Base-by-base conservation (phyloP, 2,888 invertebrate species). In the Drosophila subsilvestris region DNA sequence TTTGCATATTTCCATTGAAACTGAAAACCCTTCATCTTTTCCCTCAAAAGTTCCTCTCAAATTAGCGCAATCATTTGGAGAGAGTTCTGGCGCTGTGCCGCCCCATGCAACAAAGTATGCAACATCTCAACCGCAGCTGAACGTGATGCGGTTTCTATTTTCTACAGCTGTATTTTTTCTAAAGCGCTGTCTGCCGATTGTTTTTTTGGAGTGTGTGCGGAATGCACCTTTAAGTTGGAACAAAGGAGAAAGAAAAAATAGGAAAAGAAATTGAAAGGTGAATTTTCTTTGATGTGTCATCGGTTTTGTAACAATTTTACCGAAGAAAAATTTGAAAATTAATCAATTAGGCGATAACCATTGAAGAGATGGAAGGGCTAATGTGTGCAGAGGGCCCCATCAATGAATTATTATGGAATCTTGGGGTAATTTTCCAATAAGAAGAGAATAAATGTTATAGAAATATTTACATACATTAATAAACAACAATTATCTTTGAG, bases 121-220 rank as follows among this genome's bases (percentile, higher is more conserved):
- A 85, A 61, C 80, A 87, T 72, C 51, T 54, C 56, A 63, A 56
- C 83, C 83, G 63, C 88, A 88, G 67, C 63, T 74, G 68, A 84
- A 86, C 83, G 83, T 83, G 83, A 60, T 88, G 88, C 72, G 83
- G 83, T 84, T 80, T 71, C 75, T 45, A 66, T 80, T 77, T 75
- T 56, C 62, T 75, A 63, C 49, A 60, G 45, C 77, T 83, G 83
- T n/a, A n/a, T 37, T 82, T 73, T 66, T 66, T 66, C 56, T 42
- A 3, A 66, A 66, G 42, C 47, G 42, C 12, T 10, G 47, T 12
- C 2, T 25, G 68, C 32, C 48, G 18, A 14, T 12, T 47, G n/a
- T n/a, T 32, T 43, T 48, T 68, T 22, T 17, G 42, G 10, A 42
- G 43, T 12, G 10, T 43, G 1, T 12, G 29, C 4, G 29, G 43